These are phyloP conservation scores for Dolichopus griseipennis DNA, from an alignment of 2,888 invertebrate species.

Conservation along the genomic window DNA sequence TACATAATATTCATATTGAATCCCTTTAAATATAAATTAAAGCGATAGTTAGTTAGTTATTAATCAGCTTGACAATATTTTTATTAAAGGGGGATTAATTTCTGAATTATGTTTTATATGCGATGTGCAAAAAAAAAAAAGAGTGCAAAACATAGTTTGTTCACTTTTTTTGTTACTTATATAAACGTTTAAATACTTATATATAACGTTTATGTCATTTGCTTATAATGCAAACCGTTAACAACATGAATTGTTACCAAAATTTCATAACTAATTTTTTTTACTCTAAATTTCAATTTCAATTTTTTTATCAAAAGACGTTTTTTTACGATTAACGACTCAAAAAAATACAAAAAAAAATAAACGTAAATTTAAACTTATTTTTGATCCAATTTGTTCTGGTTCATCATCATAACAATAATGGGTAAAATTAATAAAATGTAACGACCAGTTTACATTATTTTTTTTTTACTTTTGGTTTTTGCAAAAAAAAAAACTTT, in stretches of 20 bases:
- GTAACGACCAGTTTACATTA: too few relatives aligned
- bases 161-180: too few relatives aligned
- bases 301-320: too few relatives aligned
- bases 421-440: background rate
- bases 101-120: background rate
- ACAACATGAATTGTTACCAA: background rate
- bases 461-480: too few relatives aligned
- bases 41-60: background rate
- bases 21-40: too few relatives aligned
- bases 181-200: too few relatives aligned
- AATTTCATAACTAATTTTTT: too few relatives aligned
- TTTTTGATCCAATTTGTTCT: constrained; percentile 6
- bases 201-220: background rate
- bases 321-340: background rate
- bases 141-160: too few relatives aligned
- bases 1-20: too few relatives aligned
- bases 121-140: background rate
- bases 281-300: too few relatives aligned
- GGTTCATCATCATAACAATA: constrained; percentile 1
- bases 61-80: background rate
- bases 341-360: background rate
- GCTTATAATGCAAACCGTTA: background rate
- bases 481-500: too few relatives aligned
- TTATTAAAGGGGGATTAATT: background rate
- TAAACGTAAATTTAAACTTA: background rate